Conservation (phyloP, 2,113 vertebrate species). For the Choloepus hoffmanni region DNA sequence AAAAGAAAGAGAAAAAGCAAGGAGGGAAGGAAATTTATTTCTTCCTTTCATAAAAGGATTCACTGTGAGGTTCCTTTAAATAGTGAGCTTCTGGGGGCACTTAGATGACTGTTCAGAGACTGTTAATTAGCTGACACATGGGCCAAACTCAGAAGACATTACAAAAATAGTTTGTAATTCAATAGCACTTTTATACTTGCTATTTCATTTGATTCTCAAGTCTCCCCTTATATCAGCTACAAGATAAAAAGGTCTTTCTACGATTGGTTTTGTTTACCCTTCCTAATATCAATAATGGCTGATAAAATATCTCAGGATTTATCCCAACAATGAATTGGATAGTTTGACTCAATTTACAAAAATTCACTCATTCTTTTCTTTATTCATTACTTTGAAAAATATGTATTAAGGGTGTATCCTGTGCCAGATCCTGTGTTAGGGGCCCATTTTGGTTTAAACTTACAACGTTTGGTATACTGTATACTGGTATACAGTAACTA, state of each 20-base stretch:
- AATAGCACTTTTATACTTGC: no score
- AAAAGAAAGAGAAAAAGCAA: background rate
- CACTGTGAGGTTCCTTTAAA: background rate
- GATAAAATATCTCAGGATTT: background rate
- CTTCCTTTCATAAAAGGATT: constrained; percentile 9
- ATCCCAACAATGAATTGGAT: background rate
- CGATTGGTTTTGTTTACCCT: background rate
- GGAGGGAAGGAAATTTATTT: background rate
- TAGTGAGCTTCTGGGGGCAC: background rate
- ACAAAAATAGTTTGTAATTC: background rate
- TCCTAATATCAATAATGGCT: background rate
- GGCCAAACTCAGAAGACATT: background rate
- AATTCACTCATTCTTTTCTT: background rate
- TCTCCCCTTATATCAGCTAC: background rate
- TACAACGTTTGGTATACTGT: background rate
- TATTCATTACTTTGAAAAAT: background rate
- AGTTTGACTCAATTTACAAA: background rate
- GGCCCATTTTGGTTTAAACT: background rate
- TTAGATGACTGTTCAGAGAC: background rate
- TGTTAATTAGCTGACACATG: background rate
- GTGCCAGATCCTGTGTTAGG: background rate
- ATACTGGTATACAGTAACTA: background rate
- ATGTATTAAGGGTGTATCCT: background rate
- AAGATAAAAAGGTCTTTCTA: background rate
- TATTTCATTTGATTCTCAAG: background rate